These are phyloP conservation scores for Onychomys torridus DNA, from an alignment of 2,797 vertebrate species.

Conservation along the genomic window DNA sequence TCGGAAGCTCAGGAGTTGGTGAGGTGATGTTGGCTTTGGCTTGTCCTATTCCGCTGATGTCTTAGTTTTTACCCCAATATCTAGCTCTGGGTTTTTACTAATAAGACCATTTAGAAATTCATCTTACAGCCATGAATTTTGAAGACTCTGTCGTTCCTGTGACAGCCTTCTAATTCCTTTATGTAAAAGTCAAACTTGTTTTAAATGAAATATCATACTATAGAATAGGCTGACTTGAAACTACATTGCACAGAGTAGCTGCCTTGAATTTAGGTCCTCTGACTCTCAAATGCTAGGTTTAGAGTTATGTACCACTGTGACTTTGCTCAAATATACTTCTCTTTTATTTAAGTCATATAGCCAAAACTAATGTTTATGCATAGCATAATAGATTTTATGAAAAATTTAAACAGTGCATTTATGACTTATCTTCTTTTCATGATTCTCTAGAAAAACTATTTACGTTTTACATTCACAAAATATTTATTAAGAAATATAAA, in stretches of 20 bases:
- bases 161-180: background rate
- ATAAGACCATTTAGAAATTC: too few species aligned
- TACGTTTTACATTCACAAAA: constrained; percentile 53
- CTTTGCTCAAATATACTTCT: background rate
- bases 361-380: background rate
- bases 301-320: background rate
- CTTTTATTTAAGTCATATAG: background rate
- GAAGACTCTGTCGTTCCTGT: background rate
- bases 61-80: too few species aligned
- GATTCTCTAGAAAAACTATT: background rate
- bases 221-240: background rate
- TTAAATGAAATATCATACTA: background rate
- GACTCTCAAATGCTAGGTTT: background rate
- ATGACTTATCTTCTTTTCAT: background rate
- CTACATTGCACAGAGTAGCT: background rate
- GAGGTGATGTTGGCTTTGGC: too few species aligned
- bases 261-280: background rate
- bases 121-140: background rate
- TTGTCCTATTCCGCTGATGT: too few species aligned
- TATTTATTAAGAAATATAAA: constrained; percentile 43
- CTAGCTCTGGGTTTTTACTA: too few species aligned
- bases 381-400: background rate
- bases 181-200: background rate
- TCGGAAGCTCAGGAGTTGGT: too few species aligned
- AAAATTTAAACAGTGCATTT: background rate